Conservation (phyloP, 92 coral and sea anemone genomes). For the Micromussa lordhowensis region DNA sequence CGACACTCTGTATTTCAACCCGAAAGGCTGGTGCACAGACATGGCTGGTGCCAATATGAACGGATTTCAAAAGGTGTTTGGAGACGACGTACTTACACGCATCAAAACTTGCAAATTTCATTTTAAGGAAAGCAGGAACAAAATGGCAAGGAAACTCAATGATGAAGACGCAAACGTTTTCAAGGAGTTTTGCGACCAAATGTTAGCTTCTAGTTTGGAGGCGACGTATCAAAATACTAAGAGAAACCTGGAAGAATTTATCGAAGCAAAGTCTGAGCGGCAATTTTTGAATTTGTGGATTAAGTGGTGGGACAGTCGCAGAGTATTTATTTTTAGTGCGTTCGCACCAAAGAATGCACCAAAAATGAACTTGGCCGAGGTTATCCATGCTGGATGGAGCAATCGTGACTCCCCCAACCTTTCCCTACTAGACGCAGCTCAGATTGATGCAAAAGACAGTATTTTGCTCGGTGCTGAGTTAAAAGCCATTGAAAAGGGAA, state of each 20-base stretch:
- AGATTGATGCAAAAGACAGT: slow-evolving; percentile 51
- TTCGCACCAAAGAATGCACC: slow-evolving; percentile 41
- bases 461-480: slow-evolving; percentile 49
- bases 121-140: slow-evolving; percentile 58
- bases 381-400: slow-evolving; percentile 48
- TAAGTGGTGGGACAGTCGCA: slow-evolving; percentile 44
- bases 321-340: slow-evolving; percentile 47
- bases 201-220: slow-evolving; percentile 19
- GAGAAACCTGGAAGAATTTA: slow-evolving; percentile 12
- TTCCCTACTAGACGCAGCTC: slow-evolving; percentile 42
- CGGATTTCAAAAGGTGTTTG: slow-evolving; percentile 49
- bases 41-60: slow-evolving; percentile 75
- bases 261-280: slow-evolving; percentile 16
- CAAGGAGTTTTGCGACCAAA: slow-evolving; percentile 20
- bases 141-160: slow-evolving; percentile 38
- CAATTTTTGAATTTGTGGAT: slow-evolving; percentile 25
- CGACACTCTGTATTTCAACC: slow-evolving; percentile 15
- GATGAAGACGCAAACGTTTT: slow-evolving; percentile 11
- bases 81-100: slow-evolving; percentile 25
- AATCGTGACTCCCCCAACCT: slow-evolving; percentile 33
- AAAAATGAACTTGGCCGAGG: slow-evolving; percentile 41
- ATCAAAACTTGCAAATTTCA: slow-evolving; percentile 73
- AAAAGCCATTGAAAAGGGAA: slow-evolving; percentile 49
- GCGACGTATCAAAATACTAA: slow-evolving; percentile 12
- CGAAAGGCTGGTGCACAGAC: slow-evolving; percentile 66